phyloP scores from a whole-genome alignment of 2,113 vertebrate genomes.

The Melanerpes formicivorus region DNA sequence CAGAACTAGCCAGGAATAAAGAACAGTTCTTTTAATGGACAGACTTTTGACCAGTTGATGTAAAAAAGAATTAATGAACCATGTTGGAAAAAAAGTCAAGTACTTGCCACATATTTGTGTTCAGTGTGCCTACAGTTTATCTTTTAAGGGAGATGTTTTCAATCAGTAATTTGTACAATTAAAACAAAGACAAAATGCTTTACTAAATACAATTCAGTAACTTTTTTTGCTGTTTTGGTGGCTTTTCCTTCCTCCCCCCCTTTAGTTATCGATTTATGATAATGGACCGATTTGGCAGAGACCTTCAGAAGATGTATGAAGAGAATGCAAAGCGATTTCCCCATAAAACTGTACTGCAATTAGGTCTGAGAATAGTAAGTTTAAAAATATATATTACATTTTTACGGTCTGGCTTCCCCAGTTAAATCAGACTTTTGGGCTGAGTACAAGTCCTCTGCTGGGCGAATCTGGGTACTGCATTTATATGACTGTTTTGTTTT shows the following conservation, averaged over 20 bases:
- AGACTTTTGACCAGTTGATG: neutral
- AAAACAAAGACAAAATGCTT: neutral
- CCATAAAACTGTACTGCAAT: slow-evolving; percentile 90
- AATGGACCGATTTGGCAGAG: slow-evolving; percentile 93
- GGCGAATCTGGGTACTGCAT: slow-evolving; percentile 59
- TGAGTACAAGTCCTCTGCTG: slow-evolving; percentile 72
- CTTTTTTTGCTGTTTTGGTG: neutral
- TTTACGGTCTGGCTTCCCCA: neutral
- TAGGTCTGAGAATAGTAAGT: slow-evolving; percentile 92
- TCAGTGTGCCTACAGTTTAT: neutral
- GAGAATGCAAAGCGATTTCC: slow-evolving; percentile 85
- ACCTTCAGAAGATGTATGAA: slow-evolving; percentile 95
- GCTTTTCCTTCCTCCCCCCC: neutral
- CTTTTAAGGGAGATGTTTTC: neutral
- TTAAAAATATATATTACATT: neutral
- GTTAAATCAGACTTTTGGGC: neutral
- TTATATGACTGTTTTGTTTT: slow-evolving; percentile 56
- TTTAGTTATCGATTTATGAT: slow-evolving; percentile 97
- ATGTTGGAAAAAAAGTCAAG: neutral
- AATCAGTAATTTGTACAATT: neutral
- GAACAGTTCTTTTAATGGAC: neutral
- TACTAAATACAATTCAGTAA: neutral
- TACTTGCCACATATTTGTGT: neutral
- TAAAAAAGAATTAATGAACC: neutral
- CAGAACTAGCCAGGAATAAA: neutral